phyloP scores from a whole-genome alignment of 2,797 vertebrate species.

The Gobionotothen gibberifrons region DNA sequence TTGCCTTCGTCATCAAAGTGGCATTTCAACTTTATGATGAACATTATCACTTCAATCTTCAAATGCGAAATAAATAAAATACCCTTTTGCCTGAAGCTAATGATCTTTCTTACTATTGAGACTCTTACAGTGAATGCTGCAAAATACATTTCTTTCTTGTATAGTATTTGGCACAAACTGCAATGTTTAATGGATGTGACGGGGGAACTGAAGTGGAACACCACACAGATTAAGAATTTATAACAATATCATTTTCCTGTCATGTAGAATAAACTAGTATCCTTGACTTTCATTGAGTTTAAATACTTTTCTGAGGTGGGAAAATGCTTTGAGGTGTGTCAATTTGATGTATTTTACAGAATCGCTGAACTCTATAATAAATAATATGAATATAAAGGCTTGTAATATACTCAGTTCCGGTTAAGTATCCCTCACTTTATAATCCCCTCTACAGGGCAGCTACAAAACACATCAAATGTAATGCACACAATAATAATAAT shows the following conservation, averaged over 20 bases:
- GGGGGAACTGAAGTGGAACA: constrained; percentile 5
- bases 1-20: too few species aligned
- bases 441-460: neutral
- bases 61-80: too few species aligned
- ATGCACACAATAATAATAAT: neutral
- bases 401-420: neutral
- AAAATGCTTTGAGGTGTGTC: neutral
- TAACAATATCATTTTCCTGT: neutral
- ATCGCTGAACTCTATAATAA: neutral
- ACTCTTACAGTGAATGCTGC: neutral
- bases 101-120: neutral
- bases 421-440: constrained; percentile 2
- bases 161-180: constrained; percentile 2
- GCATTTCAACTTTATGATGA: too few species aligned
- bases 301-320: neutral
- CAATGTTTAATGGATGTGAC: constrained; percentile 26
- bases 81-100: too few species aligned
- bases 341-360: constrained; percentile 21
- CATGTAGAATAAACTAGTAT: neutral
- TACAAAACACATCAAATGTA: constrained; percentile 5
- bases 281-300: neutral
- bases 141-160: constrained; percentile 14
- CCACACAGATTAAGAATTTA: neutral
- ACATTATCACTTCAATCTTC: too few species aligned
- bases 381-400: constrained; percentile 1